These are phyloP conservation scores for Drosophila anomelani DNA, from an alignment of 2,888 invertebrate species.

Conservation along the genomic window DNA sequence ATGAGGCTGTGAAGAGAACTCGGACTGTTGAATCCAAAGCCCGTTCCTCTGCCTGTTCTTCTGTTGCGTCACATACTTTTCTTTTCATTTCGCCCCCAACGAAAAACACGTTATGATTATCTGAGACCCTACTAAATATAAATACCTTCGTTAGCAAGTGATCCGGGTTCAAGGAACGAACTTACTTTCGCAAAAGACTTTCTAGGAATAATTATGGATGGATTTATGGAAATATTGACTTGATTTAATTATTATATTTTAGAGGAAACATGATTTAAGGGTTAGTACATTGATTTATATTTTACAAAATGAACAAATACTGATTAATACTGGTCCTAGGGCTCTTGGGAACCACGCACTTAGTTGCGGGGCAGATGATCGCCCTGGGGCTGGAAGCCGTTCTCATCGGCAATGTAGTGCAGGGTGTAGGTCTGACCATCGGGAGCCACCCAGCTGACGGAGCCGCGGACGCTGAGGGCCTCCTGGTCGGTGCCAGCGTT, in stretches of 20 bases:
- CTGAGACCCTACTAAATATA: neutral
- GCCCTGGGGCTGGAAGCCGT: conserved; percentile 86
- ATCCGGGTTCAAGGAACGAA: conserved; percentile 39
- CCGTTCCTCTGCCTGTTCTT: conserved; percentile 6
- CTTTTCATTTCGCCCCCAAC: conserved; percentile 58
- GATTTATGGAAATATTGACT: neutral
- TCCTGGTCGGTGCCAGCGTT: conserved; percentile 85
- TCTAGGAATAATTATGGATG: neutral
- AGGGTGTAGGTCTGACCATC: conserved; percentile 85
- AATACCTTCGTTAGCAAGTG: conserved; percentile 20
- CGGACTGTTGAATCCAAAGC: neutral
- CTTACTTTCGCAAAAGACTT: neutral
- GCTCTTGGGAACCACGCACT: conserved; percentile 1
- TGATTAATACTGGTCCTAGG: conserved; percentile 26
- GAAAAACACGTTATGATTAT: conserved; percentile 34
- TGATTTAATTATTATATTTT: conserved; percentile 1
- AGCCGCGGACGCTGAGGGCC: conserved; percentile 84
- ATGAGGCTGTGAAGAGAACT: neutral
- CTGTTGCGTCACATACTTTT: conserved; percentile 71
- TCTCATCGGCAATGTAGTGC: conserved; percentile 86
- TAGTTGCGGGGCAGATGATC: conserved; percentile 80
- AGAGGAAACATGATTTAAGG: neutral
- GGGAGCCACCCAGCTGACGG: conserved; percentile 84
- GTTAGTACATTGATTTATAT: conserved; percentile 16
- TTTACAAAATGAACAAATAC: conserved; percentile 42